Evolutionary conservation across 2,888 invertebrate species (phyloP), one percentile per base, ranked within the genome.

Genomic region (Trissonchulus latispiculum): DNA sequence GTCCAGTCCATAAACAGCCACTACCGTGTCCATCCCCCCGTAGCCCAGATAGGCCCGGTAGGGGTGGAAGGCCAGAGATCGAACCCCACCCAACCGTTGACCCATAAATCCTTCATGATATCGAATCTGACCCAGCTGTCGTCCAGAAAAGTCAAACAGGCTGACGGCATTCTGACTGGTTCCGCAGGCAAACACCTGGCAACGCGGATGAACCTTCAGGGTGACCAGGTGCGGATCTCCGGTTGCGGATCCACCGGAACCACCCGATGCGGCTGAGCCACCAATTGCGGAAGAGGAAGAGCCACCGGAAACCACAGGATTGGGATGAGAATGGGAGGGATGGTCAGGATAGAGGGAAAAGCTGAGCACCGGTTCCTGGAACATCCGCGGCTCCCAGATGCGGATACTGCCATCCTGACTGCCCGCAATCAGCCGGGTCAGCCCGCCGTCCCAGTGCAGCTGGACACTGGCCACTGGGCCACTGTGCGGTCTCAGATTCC

Each of bases 101-200:
- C 88, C 87, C 88, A 92, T 91, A 86, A 95, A 94, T 72, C 95
- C 93, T 83, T 95, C 94, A 84, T 94, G 91, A 84, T 90, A 90
- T 83, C 91, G 90, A 82, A 95, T 90, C 1, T 90, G 88, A 84
- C 91, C 92, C 74, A 93, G 86, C 66, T 87, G 85, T 32, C 87
- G 85, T 66, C 93, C 94, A 77, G 88, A 79, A 71, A 82, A 81
- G 76, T 83, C 84, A 76, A 83, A 83, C 1, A 85, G 79, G 80
- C 88, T 68, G 15, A 36, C 3, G 28, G 89, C 79, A 94, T 80
- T 37, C 77, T 79, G 77, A 3, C 15, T 3, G 35, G 31, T 64
- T 15, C 69, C 68, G 3, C 93, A 92, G 61, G 93, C 93, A 80
- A 94, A 87, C 76, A 92, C 88, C 83, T 90, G 89, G 72, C 91